Evolutionary conservation across 2,888 invertebrate genomes (phyloP), one percentile per base, ranked within the genome.

Genomic region (Empis livida): DNA sequence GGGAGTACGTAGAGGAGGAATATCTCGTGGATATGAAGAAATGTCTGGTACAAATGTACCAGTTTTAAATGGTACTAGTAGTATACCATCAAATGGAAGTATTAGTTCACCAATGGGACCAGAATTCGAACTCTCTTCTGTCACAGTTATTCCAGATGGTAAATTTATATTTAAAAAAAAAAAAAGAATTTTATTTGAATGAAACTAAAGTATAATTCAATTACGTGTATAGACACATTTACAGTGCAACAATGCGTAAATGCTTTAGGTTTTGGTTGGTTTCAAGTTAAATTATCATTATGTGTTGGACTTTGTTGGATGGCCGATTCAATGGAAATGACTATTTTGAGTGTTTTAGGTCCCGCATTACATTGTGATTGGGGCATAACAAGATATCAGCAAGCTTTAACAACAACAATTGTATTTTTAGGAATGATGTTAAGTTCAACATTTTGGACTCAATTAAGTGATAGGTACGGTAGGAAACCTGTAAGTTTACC

Each of bases 261-360:
- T 70, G 82, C 84, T 0, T 73, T 89, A 41, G 90, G 90, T 2
- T 90, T 90, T 68, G 90, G 90, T 32, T 87, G 84, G 78, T 90
- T 90, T 64, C 90, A 90, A 79, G 86, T 89, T 1, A 88, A 88
- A 64, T 64, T 90, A 42, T 89, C 89, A 1, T 71, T 89, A 15
- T 84, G 86, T 60, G 89, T 89, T 15, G 90, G 90, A 0, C 71
- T 89, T 2, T 88, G 89, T 63, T 88, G 91, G 94, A 95, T 94
- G 93, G 92, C 94, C 1, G 95, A 95, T 67, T 92, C 93, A 47
- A 95, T 95, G 94, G 95, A 95, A 72, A 95, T 95, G 90, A 95
- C 94, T 61, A 92, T 96, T 59, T 72, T 95, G 35, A 91, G 92
- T 57, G 92, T 96, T 52, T 71, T 96, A 37, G 90, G 92, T 14